Conservation (phyloP, 2,888 invertebrate genomes). For the Eilema caniola region DNA sequence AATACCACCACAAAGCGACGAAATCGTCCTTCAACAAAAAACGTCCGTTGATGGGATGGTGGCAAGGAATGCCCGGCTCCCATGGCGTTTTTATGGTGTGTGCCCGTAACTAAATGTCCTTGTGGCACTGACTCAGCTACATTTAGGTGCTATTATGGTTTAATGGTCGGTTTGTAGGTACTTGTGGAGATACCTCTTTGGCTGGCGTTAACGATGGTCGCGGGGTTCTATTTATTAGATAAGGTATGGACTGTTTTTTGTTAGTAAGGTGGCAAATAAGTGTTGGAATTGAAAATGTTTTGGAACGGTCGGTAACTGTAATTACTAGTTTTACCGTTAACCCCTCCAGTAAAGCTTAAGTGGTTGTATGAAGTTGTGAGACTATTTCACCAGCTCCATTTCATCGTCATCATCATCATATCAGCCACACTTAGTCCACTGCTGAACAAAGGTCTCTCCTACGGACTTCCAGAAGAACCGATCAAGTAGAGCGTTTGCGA, state of each 20-base stretch:
- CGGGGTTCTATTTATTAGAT: constrained; percentile 12
- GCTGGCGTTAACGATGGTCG: constrained; percentile 26
- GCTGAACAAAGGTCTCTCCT: no score
- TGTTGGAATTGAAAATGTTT: not conserved
- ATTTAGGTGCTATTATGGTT: constrained; percentile 51
- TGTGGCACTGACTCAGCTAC: constrained; percentile 70
- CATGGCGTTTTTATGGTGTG: constrained; percentile 77
- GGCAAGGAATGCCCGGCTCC: constrained; percentile 75
- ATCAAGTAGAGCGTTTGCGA: no score
- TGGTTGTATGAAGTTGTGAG: no score
- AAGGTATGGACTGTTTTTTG: not conserved
- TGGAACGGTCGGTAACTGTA: no score
- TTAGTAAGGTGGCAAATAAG: not conserved
- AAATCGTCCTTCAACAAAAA: constrained; percentile 61
- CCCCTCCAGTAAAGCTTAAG: no score
- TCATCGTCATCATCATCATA: no score
- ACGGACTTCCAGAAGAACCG: no score
- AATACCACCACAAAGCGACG: constrained; percentile 39
- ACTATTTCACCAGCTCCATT: no score
- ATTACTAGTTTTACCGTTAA: no score
- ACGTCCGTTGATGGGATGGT: constrained; percentile 64
- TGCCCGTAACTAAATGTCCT: constrained; percentile 79
- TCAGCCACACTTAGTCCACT: no score
- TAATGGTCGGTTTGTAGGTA: constrained; percentile 29
- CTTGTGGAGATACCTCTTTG: constrained; percentile 39